These are phyloP conservation scores for Archocentrus centrarchus DNA, from an alignment of 2,113 vertebrate species.

Conservation along the genomic window DNA sequence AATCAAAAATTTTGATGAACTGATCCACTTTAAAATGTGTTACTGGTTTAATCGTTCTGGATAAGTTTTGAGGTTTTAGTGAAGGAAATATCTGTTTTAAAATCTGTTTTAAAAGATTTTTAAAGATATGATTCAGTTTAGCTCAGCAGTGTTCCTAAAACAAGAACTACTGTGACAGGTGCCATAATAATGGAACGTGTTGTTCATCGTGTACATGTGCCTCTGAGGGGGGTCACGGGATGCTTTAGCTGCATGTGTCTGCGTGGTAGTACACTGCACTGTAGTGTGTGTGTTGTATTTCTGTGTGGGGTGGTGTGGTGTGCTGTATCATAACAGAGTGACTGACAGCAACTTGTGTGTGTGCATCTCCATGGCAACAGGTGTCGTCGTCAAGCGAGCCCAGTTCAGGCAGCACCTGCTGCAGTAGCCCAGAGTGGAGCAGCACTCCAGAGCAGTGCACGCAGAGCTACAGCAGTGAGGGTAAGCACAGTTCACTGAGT, in stretches of 20 bases:
- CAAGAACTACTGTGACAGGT: not conserved
- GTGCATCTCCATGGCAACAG: constrained; percentile 80
- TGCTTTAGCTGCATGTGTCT: constrained; percentile 13
- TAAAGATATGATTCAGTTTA: not conserved
- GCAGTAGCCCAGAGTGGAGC: constrained; percentile 96
- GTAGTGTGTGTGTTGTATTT: constrained; percentile 6
- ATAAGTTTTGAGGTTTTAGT: not conserved
- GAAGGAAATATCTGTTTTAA: too few relatives aligned
- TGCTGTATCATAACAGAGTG: constrained; percentile 66
- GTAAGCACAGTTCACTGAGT: constrained; percentile 77
- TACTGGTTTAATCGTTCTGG: not conserved
- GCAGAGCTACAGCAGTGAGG: constrained; percentile 84
- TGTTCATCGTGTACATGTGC: not conserved
- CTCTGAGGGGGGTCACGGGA: not conserved
- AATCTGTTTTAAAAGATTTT: not conserved
- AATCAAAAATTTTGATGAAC: constrained; percentile 5
- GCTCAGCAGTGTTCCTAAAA: not conserved
- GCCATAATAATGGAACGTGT: not conserved
- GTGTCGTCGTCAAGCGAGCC: constrained; percentile 86
- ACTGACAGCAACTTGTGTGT: constrained; percentile 77
- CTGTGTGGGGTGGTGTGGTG: constrained; percentile 34
- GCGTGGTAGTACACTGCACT: constrained; percentile 1
- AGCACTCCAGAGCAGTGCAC: constrained; percentile 87
- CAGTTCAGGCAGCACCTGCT: constrained; percentile 90
- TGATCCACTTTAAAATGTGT: not conserved